Percentiles rank a stretch among this genome's conserved stretches.
Conservation (phyloP, 2,113 vertebrate species). For the Scopus umbretta region DNA sequence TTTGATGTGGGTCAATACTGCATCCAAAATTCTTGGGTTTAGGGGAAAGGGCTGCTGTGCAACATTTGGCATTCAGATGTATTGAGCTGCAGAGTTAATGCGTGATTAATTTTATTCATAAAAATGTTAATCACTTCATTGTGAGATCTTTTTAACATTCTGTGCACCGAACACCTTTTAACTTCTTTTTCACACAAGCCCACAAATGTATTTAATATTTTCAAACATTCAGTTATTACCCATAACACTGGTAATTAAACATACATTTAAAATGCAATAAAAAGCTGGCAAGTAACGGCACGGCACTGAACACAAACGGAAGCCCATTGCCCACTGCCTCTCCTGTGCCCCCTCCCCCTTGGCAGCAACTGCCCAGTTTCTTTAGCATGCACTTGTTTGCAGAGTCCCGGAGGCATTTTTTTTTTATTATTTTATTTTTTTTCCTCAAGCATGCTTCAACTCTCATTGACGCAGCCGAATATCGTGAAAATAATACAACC, state of each 20-base stretch:
- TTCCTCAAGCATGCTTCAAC: neutral
- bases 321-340: neutral
- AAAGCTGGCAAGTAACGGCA: neutral
- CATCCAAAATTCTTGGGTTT: constrained; percentile 47
- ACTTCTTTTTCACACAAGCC: constrained; percentile 66
- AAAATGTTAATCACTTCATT: constrained; percentile 84
- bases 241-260: constrained; percentile 68
- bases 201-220: constrained; percentile 73
- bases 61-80: constrained; percentile 74
- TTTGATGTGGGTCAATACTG: constrained; percentile 47
- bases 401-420: neutral
- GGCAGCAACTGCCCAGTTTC: constrained; percentile 4
- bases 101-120: constrained; percentile 86
- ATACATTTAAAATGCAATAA: constrained; percentile 60
- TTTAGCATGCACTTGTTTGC: constrained; percentile 21
- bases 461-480: neutral
- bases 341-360: neutral
- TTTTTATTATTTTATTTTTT: neutral
- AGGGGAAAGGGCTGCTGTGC: constrained; percentile 41
- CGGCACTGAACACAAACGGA: neutral
- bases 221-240: constrained; percentile 54
- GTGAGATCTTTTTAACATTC: constrained; percentile 79
- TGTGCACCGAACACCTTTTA: constrained; percentile 64
- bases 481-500: neutral
- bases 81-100: constrained; percentile 72